A percentile compares a stretch with the other conserved stretches of the same genome.
phyloP scores from a whole-genome alignment of 2,888 invertebrate genomes.

The Pandemis cinnamomeana region DNA sequence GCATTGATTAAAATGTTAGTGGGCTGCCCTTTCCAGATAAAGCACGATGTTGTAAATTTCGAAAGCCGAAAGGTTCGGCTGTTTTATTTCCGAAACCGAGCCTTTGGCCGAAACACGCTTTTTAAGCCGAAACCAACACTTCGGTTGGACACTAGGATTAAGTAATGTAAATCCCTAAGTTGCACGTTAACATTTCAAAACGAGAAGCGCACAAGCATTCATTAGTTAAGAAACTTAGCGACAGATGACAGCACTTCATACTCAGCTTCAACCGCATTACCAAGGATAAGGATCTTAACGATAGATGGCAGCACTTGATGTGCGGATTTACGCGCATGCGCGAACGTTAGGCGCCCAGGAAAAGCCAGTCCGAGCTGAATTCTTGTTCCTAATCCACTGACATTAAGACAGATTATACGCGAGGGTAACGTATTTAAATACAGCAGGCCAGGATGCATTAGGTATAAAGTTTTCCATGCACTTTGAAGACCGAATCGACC shows the following conservation, averaged over 20 bases:
- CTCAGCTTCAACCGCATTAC: background rate
- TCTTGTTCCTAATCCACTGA: constrained; percentile 31
- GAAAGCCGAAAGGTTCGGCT: no score
- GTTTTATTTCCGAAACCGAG: no score
- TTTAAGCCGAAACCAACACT: no score
- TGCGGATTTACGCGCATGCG: background rate
- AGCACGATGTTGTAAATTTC: no score
- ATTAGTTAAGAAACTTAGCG: background rate
- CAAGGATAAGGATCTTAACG: background rate
- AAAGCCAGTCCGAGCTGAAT: constrained; percentile 31
- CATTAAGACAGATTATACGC: constrained; percentile 35
- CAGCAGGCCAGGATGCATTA: background rate
- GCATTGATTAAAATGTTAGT: no score
- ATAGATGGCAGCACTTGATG: constrained; percentile 5
- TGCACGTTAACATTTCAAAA: background rate
- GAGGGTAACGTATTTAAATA: background rate
- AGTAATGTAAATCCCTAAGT: no score
- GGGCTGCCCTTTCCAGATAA: no score
- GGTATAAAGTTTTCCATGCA: no score
- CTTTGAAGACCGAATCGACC: no score
- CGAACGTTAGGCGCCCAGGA: background rate
- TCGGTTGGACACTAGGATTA: no score
- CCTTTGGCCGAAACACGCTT: no score
- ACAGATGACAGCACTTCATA: background rate
- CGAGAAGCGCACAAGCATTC: background rate